Percentiles rank a stretch among this genome's conserved stretches.
Evolutionary conservation across 2,113 vertebrate species (phyloP).

Genomic region (Ictalurus punctatus): DNA sequence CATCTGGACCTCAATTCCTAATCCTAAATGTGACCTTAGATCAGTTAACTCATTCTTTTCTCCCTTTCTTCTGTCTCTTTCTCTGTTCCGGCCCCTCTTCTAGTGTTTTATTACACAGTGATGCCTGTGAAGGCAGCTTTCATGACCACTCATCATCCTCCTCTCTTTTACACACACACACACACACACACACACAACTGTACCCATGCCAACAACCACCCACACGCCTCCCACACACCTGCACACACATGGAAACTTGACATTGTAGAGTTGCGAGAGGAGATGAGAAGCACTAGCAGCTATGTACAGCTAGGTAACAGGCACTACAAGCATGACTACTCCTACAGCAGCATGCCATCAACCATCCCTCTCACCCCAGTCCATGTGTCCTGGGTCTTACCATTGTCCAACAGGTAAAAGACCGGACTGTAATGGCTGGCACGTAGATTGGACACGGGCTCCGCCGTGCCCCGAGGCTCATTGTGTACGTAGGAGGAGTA

Average conservation of each 20-base stretch:
- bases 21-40: neutral
- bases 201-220: conserved; percentile 17
- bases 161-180: conserved; percentile 22
- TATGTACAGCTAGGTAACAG: conserved; percentile 57
- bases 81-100: neutral
- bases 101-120: neutral
- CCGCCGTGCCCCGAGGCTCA: conserved; percentile 72
- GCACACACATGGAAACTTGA: conserved; percentile 38
- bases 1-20: neutral
- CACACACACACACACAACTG: conserved; percentile 45
- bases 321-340: conserved; percentile 56
- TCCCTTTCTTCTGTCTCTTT: neutral
- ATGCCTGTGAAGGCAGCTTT: conserved; percentile 16
- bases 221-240: conserved; percentile 42
- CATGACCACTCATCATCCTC: conserved; percentile 20
- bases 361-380: conserved; percentile 19
- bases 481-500: conserved; percentile 75
- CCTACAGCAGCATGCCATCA: conserved; percentile 45
- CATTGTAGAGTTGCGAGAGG: conserved; percentile 5
- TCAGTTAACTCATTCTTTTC: neutral
- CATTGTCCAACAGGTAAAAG: conserved; percentile 82
- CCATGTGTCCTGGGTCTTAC: conserved; percentile 66
- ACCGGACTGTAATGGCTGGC: conserved; percentile 80
- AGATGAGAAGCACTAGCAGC: conserved; percentile 32
- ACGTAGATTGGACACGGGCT: conserved; percentile 75